A percentile compares a stretch with the other conserved stretches of the same genome.
phyloP scores from a whole-genome alignment of 2,888 invertebrate species.

The Bedellia somnulentella region DNA sequence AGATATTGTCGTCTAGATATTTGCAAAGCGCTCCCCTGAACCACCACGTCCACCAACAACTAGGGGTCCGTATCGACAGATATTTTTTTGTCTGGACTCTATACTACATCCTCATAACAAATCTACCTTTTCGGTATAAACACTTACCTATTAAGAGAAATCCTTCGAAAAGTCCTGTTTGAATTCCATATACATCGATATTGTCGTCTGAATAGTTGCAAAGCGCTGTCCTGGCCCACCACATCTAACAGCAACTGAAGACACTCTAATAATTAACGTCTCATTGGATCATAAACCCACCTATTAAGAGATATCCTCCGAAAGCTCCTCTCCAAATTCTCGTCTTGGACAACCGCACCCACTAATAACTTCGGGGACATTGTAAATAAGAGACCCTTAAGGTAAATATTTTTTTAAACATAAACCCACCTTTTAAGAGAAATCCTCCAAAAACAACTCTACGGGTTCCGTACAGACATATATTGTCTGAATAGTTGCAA shows the following conservation, averaged over 20 bases:
- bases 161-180: background rate
- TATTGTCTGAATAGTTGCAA: too few species aligned
- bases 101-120: too few species aligned
- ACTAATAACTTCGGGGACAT: slow-evolving; percentile 20
- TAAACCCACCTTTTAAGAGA: too few species aligned
- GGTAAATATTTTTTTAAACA: too few species aligned
- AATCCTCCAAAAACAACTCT: too few species aligned
- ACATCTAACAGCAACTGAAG: slow-evolving; percentile 67
- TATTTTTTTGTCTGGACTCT: too few species aligned
- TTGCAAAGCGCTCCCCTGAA: slow-evolving; percentile 75
- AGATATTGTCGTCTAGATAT: slow-evolving; percentile 72
- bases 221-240: slow-evolving; percentile 72
- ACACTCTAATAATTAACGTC: too few species aligned
- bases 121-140: too few species aligned
- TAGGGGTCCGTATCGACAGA: too few species aligned
- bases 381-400: too few species aligned
- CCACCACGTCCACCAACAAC: slow-evolving; percentile 65
- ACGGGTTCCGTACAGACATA: too few species aligned
- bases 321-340: background rate
- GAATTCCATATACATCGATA: slow-evolving; percentile 29
- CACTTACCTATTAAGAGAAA: background rate
- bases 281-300: too few species aligned
- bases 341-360: background rate
- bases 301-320: background rate
- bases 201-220: slow-evolving; percentile 73